A percentile compares a stretch with the other conserved stretches of the same genome.
phyloP scores from a whole-genome alignment of 2,797 vertebrate genomes.

The Melanotaenia maccullochi region DNA sequence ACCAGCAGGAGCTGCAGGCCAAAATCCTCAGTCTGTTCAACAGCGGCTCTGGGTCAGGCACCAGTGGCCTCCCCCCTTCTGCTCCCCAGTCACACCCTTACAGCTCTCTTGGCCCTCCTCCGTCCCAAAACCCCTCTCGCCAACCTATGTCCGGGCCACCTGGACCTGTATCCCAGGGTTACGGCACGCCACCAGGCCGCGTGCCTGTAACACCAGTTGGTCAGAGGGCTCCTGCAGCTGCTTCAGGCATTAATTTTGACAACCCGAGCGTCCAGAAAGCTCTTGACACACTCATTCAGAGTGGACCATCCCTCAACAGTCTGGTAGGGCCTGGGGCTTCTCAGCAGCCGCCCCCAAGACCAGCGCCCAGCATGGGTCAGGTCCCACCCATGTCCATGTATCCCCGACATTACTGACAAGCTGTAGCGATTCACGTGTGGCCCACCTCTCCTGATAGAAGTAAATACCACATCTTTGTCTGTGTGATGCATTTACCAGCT shows the following conservation, averaged over 20 bases:
- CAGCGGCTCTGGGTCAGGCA: conserved; percentile 77
- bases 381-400: conserved; percentile 86
- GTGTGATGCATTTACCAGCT: conserved; percentile 44
- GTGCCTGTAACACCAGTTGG: conserved; percentile 75
- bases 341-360: conserved; percentile 68
- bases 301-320: conserved; percentile 93
- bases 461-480: conserved; percentile 22
- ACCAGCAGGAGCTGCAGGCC: conserved; percentile 95
- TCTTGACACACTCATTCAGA: conserved; percentile 97
- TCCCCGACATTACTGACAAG: conserved; percentile 87
- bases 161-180: conserved; percentile 66
- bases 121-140: conserved; percentile 73
- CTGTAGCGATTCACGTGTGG: conserved; percentile 49
- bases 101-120: conserved; percentile 51
- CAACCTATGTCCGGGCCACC: conserved; percentile 56
- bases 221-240: conserved; percentile 80
- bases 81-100: conserved; percentile 68
- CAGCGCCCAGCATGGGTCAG: conserved; percentile 77
- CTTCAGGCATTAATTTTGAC: conserved; percentile 94
- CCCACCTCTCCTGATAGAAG: not conserved
- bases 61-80: not conserved
- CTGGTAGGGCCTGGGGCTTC: conserved; percentile 83
- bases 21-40: conserved; percentile 99
- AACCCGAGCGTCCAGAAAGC: conserved; percentile 98
- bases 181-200: conserved; percentile 78